Base-by-base conservation (phyloP, 2,888 invertebrate genomes). In the Drosophila acutilabella region DNA sequence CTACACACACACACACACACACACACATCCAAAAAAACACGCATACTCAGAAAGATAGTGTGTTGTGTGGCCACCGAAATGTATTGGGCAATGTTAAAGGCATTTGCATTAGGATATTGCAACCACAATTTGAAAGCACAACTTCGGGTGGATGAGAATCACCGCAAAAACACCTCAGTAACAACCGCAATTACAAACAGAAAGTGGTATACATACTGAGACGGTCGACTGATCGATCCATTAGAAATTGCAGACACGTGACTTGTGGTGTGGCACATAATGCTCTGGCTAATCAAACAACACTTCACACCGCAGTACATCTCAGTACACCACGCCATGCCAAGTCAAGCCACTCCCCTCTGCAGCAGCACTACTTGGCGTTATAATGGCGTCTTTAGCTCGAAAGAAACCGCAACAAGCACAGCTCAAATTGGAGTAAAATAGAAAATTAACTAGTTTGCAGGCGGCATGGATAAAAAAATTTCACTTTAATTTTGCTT, bases 371-470 rank as follows among this genome's bases (percentile, higher is more conserved):
- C 20, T 64, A 64, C 68, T 30, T 30, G 30, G 30, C 30, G 30
- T 80, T 80, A 85, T 77, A 73, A 78, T 74, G 62, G 74, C 70
- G 65, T 71, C 51, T 64, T 59, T 38, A 61, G 80, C 62, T 72
- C 65, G 80, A 84, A 79, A 83, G 81, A 79, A 83, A 75, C 70
- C 70, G 68, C 75, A 69, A 53, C 76, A 71, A 74, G 68, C 59
- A 65, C 54, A 51, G 71, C 85, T 78, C 62, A 83, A 90, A 90
- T 88, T 90, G 83, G 85, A 89, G 88, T 90, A 88, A 87, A 89
- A 85, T 89, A 88, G 89, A 87, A 89, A 90, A 90, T 82, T 87
- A 85, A 88, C 89, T 82, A 81, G 90, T 90, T 90, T 89, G 73
- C 71, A 78, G 64, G 71, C 65, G 66, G 80, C 71, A 68, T 71